These are phyloP conservation scores for Pangasius krempfi DNA, from an alignment of 2,797 vertebrate genomes.

Conservation along the genomic window DNA sequence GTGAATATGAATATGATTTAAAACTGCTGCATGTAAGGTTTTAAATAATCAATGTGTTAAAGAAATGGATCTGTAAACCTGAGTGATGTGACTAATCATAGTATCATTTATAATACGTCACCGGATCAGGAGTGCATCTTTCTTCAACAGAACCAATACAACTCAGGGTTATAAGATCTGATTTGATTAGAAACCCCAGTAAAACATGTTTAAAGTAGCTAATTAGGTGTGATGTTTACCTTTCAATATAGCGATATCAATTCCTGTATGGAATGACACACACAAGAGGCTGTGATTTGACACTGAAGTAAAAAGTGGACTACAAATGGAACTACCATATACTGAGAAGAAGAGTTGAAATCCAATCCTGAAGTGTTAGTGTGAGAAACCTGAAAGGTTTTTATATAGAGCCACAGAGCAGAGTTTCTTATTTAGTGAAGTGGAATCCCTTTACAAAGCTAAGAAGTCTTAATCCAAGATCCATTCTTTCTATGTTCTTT, in stretches of 20 bases:
- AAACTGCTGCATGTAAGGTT: neutral
- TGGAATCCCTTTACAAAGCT: neutral
- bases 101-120: neutral
- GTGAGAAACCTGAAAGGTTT: neutral
- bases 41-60: neutral
- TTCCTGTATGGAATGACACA: neutral
- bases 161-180: neutral
- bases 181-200: neutral
- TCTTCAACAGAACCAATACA: neutral
- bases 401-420: neutral
- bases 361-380: neutral
- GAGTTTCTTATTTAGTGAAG: neutral
- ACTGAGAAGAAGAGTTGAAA: neutral
- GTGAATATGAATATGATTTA: neutral
- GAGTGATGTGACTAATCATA: neutral
- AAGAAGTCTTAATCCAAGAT: neutral
- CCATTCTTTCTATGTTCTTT: neutral
- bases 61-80: neutral
- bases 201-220: neutral
- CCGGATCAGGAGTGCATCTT: neutral
- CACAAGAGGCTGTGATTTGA: neutral
- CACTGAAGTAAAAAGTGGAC: no score
- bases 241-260: neutral
- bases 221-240: neutral
- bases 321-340: neutral